Percentiles rank a stretch among this genome's conserved stretches.
Conservation (phyloP, 1,140 invertebrate genomes). For the Stratiolaelaps scimitus region DNA sequence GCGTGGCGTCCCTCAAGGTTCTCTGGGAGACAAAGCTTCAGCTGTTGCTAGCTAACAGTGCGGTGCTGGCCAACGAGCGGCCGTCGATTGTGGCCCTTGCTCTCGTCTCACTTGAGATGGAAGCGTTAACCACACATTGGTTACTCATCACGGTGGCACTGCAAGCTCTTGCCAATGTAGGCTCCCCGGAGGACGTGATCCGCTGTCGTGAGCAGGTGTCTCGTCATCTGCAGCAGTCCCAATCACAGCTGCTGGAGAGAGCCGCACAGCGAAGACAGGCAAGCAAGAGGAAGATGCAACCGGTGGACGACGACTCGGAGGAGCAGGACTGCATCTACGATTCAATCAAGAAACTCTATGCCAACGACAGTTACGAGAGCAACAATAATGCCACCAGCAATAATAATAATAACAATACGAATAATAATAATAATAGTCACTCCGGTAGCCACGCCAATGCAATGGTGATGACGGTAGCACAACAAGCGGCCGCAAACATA, state of each 20-base stretch:
- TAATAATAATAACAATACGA: too few species aligned
- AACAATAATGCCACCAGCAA: too few species aligned
- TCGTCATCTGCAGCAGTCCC: conserved; percentile 10
- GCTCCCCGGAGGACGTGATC: conserved; percentile 1
- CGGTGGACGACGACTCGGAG: conserved; percentile 21
- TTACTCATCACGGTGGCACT: conserved; percentile 16
- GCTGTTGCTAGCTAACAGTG: conserved; percentile 3
- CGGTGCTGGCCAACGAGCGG: conserved; percentile 1
- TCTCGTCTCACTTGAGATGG: conserved; percentile 22
- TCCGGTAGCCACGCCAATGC: too few species aligned
- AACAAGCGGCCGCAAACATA: too few species aligned
- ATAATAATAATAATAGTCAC: too few species aligned
- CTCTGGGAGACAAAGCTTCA: conserved; percentile 26
- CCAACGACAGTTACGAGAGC: conserved; percentile 4
- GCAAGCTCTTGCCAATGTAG: neutral
- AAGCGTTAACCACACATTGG: conserved; percentile 4
- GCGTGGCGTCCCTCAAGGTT: neutral
- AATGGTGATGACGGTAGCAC: too few species aligned
- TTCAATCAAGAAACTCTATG: conserved; percentile 24
- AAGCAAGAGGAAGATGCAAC: conserved; percentile 25
- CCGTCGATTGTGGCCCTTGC: conserved; percentile 9
- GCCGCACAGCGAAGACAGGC: conserved; percentile 7
- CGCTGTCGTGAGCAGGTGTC: conserved; percentile 16
- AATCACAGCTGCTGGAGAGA: too few species aligned
- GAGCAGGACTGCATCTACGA: conserved; percentile 28